These are phyloP conservation scores for Arrhopalites spinosus DNA, from an alignment of 2,888 invertebrate genomes.

Conservation along the genomic window DNA sequence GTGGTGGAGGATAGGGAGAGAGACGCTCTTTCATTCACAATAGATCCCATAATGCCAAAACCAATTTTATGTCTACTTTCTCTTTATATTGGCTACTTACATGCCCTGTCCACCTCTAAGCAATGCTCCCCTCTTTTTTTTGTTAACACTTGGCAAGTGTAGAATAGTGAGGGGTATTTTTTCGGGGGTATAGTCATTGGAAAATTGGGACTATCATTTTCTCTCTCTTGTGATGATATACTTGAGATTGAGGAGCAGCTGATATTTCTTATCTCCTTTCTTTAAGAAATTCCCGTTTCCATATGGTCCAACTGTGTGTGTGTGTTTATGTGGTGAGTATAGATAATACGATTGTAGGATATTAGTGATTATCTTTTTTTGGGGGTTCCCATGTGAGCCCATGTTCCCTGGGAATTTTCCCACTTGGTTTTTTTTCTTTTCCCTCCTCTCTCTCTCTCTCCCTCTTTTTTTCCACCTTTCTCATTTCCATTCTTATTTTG, in stretches of 20 bases:
- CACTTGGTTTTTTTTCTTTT: neutral
- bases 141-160: no score
- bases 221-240: no score
- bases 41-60: neutral
- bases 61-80: neutral
- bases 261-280: no score
- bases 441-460: neutral
- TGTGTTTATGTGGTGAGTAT: neutral
- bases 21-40: conserved; percentile 2
- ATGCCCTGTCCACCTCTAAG: neutral
- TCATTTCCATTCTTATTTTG: neutral
- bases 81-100: neutral
- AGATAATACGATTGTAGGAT: neutral
- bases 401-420: neutral
- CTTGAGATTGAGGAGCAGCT: no score
- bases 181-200: no score
- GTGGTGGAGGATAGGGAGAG: neutral
- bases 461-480: neutral
- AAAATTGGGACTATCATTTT: no score
- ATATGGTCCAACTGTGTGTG: neutral
- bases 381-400: neutral
- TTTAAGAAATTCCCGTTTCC: no score
- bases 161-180: no score
- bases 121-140: no score
- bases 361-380: neutral